Conservation (phyloP, 2,797 vertebrate genomes). For the Miichthys miiuy region DNA sequence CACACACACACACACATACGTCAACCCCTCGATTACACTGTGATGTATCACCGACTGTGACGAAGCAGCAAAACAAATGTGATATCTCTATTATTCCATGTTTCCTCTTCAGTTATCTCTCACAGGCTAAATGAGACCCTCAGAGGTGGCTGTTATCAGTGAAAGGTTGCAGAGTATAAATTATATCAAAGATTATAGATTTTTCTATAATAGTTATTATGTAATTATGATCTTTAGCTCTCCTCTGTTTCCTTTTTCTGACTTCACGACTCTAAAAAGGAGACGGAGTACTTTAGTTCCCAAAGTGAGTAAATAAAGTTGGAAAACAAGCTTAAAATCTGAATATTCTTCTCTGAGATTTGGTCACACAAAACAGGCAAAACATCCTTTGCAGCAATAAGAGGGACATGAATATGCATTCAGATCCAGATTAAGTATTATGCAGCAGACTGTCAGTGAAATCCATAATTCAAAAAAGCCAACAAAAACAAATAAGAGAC, state of each 20-base stretch:
- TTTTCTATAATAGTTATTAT: not conserved
- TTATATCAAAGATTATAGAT: not conserved
- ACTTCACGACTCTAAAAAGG: not conserved
- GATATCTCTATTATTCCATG: slow-evolving; percentile 41
- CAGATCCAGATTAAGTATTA: slow-evolving; percentile 32
- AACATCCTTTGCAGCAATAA: slow-evolving; percentile 24
- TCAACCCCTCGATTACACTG: slow-evolving; percentile 18
- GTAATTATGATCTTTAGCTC: not conserved
- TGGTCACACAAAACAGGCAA: slow-evolving; percentile 3
- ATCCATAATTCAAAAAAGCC: slow-evolving; percentile 27
- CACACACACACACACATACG: slow-evolving; percentile 35
- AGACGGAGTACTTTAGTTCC: not conserved
- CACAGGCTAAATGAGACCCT: slow-evolving; percentile 7
- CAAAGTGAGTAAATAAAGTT: not conserved
- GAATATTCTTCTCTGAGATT: slow-evolving; percentile 4
- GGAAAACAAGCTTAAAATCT: not conserved
- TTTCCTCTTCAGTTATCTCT: slow-evolving; percentile 14
- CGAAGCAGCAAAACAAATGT: slow-evolving; percentile 29
- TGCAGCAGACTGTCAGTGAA: slow-evolving; percentile 16
- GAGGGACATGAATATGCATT: slow-evolving; percentile 35
- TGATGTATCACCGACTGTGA: slow-evolving; percentile 54
- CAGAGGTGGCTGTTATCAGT: slow-evolving; percentile 2
- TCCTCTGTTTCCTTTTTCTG: not conserved
- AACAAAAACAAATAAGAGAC: slow-evolving; percentile 21
- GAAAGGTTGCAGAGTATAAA: not conserved